Conservation (phyloP, 2,113 vertebrate genomes). For the Tichodroma muraria region DNA sequence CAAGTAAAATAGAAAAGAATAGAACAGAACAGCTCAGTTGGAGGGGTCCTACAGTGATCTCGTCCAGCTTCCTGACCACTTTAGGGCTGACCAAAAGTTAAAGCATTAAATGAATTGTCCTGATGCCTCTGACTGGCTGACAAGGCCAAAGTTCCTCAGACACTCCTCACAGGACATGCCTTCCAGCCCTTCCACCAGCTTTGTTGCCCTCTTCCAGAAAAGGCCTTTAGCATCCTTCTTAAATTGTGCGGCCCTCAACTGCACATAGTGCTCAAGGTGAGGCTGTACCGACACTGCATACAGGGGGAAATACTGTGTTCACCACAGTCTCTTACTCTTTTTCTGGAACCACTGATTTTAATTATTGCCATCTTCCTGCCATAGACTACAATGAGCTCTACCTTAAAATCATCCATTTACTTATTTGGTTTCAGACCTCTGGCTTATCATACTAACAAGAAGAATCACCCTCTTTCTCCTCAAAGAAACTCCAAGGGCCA, state of each 20-base stretch:
- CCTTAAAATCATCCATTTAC: not conserved
- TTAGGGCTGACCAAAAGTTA: not conserved
- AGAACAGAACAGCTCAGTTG: not conserved
- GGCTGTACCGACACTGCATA: fast-evolving
- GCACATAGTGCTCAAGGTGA: not conserved
- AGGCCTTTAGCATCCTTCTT: not conserved
- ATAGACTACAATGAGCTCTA: not conserved
- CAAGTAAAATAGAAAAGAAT: not conserved
- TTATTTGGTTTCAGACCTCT: not conserved
- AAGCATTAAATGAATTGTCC: not conserved
- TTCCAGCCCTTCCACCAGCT: not conserved
- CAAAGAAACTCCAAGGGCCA: not conserved
- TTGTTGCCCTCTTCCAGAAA: not conserved
- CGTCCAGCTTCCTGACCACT: not conserved
- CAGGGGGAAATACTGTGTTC: not conserved
- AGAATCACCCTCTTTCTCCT: not conserved
- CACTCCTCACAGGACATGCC: not conserved
- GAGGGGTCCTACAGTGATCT: not conserved
- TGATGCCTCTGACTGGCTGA: not conserved
- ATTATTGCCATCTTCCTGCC: not conserved
- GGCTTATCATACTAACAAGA: not conserved
- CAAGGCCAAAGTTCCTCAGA: not conserved
- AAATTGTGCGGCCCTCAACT: not conserved
- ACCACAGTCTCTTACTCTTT: not conserved
- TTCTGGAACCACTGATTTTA: not conserved